Conservation (phyloP, 2,888 invertebrate species). For the Parascotia fuliginaria region DNA sequence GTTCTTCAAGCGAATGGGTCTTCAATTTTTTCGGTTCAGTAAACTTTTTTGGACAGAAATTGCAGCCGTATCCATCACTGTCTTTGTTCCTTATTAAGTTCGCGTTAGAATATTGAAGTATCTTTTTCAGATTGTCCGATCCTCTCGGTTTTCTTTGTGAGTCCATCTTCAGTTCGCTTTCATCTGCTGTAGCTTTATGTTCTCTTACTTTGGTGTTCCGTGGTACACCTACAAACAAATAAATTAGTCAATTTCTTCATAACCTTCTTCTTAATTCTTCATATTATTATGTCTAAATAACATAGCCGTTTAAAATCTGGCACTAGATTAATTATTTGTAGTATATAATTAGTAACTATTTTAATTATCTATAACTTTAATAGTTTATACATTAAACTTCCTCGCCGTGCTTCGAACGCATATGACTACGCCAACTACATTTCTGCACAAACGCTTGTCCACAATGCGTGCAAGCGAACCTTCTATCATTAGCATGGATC, state of each 20-base stretch:
- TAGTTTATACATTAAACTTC: slow-evolving; percentile 17
- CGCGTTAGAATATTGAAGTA: slow-evolving; percentile 48
- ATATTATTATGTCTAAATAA: not conserved
- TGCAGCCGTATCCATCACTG: slow-evolving; percentile 43
- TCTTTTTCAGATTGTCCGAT: slow-evolving; percentile 31
- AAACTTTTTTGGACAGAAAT: slow-evolving; percentile 48
- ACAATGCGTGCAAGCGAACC: slow-evolving; percentile 51
- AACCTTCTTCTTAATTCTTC: slow-evolving; percentile 1
- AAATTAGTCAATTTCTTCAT: slow-evolving; percentile 29
- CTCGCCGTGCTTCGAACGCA: slow-evolving; percentile 59
- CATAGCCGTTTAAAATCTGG: not conserved
- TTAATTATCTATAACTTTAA: not conserved
- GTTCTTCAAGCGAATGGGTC: slow-evolving; percentile 44
- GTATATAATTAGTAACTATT: too few species aligned
- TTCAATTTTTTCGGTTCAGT: slow-evolving; percentile 46
- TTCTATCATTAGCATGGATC: slow-evolving; percentile 51
- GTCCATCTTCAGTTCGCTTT: not conserved
- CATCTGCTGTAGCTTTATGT: slow-evolving; percentile 13
- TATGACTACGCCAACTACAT: slow-evolving; percentile 67
- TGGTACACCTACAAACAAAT: slow-evolving; percentile 37
- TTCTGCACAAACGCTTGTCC: slow-evolving; percentile 56
- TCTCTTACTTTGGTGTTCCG: slow-evolving; percentile 31
- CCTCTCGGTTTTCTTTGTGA: slow-evolving; percentile 21
- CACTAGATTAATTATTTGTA: too few species aligned
- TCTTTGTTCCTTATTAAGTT: slow-evolving; percentile 45